Evolutionary conservation across 2,797 vertebrate genomes (phyloP).

Genomic region (Poecilia gillii): DNA sequence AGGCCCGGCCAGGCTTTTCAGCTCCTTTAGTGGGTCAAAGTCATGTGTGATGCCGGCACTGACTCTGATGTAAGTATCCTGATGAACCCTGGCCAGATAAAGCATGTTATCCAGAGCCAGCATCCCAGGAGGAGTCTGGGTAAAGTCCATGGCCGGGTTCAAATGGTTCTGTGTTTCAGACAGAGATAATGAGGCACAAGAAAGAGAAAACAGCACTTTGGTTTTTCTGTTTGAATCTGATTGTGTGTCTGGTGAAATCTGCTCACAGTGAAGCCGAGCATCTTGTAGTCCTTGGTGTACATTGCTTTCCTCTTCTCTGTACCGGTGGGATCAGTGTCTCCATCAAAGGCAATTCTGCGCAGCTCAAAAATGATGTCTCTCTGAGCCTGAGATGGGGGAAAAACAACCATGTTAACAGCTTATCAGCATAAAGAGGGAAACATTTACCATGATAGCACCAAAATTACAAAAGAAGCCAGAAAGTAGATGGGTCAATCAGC

Average conservation of each 20-base stretch:
- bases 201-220: neutral
- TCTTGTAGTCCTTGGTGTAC: slow-evolving; percentile 99
- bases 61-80: slow-evolving; percentile 97
- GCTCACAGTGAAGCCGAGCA: slow-evolving; percentile 95
- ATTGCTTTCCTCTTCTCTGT: slow-evolving; percentile 96
- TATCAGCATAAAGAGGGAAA: slow-evolving; percentile 9
- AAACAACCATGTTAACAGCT: slow-evolving; percentile 18
- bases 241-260: neutral
- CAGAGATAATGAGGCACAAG: neutral
- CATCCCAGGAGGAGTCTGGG: slow-evolving; percentile 97
- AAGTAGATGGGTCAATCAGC: neutral
- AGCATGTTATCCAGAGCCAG: slow-evolving; percentile 98
- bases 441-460: slow-evolving; percentile 16
- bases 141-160: slow-evolving; percentile 97
- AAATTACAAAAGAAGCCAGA: slow-evolving; percentile 9
- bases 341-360: slow-evolving; percentile 95
- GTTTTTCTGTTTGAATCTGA: neutral
- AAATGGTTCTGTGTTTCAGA: slow-evolving; percentile 87
- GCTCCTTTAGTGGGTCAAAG: neutral
- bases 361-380: slow-evolving; percentile 97
- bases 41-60: slow-evolving; percentile 24
- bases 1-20: neutral
- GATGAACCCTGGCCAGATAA: slow-evolving; percentile 94
- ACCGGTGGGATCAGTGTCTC: slow-evolving; percentile 89
- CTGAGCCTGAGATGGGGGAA: slow-evolving; percentile 84